Evolutionary conservation across 2,113 vertebrate species (phyloP), one percentile per base, ranked within the genome.

Genomic region (Tympanuchus pallidicinctus): DNA sequence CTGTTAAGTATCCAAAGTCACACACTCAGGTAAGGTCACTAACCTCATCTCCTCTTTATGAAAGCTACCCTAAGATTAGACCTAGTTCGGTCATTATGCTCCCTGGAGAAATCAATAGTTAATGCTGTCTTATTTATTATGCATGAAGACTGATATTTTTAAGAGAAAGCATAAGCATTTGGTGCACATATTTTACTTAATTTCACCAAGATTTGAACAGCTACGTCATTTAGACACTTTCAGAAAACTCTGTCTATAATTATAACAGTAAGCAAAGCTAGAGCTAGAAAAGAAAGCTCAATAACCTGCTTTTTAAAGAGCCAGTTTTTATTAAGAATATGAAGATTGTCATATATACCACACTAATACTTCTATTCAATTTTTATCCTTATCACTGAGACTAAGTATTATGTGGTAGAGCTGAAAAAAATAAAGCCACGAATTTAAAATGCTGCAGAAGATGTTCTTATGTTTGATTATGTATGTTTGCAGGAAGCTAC

Each of bases 91-190:
- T 47, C 79, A 80, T 72, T 30, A 28, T 6, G 8, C 5, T 60
- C 40, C 61, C 90, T 11, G 80, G 72, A 63, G 88, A 94, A 93
- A 87, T 85, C 71, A 92, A 73, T 30, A 52, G 64, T 56, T 93
- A 88, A 89, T 86, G 81, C 47, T 43, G 8, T 50, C 54, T 92
- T 75, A 84, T 94, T 91, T 94, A 82, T 94, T 94, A 94, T 91
- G 79, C 34, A 82, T 70, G 78, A 93, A 86, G 71, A 67, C 34
- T 15, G 50, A 83, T 47, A 61, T 63, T 87, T 95, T 92, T 2
- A 93, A 79, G 75, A 89, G 66, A 86, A 78, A 76, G 75, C 6
- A 5, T 7, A 70, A 52, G n/a, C 15, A 60, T 75, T 75, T 66
- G 57, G 32, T 74, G 52, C 47, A 80, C 64, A 80, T 17, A 71